Evolutionary conservation across 2,888 invertebrate species (phyloP), one percentile per base, ranked within the genome.

Genomic region (Trissolcus japonicus): DNA sequence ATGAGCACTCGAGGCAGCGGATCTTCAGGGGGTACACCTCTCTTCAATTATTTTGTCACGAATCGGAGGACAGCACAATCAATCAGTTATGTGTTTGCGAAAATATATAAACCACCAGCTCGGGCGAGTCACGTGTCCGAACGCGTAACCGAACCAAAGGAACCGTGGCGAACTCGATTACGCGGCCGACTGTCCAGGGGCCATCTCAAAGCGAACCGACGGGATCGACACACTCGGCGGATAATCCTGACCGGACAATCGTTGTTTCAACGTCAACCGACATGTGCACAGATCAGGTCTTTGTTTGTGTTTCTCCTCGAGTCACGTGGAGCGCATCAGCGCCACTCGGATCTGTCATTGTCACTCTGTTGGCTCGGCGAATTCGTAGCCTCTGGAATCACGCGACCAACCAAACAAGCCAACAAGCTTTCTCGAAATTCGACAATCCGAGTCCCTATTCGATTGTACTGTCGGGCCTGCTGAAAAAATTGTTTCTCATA

Each of bases 221-320:
- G 62, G 17, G 35, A 35, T 17, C 16, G 7, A 59, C n/a, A 41
- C 72, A 67, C 73, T 66, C 40, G 9, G 2, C 35, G 29, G 40
- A 51, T 51, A 62, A 67, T 57, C 74, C 67, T 50, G 48, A 66
- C 11, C 21, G 53, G 55, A 48, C 13, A 51, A 51, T 71, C 14
- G 19, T 29, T 19, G 13, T 48, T 21, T 19, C 25, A 7, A 50
- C 17, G 25, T 17, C 29, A 50, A n/a, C 46, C 43, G 14, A 2
- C 65, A 69, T 69, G 68, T 75, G 75, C 63, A 56, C 60, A 29
- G 55, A 43, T 69, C 69, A 69, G 65, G 65, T 59, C 60, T 71
- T 71, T 76, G 71, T 76, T 71, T 76, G 65, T 55, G 66, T 71
- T 61, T 60, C 71, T 71, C 65, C 61, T 66, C n/a, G 56, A 71